Evolutionary conservation across 2,888 invertebrate species (phyloP).

Genomic region (Tridacna crocea): DNA sequence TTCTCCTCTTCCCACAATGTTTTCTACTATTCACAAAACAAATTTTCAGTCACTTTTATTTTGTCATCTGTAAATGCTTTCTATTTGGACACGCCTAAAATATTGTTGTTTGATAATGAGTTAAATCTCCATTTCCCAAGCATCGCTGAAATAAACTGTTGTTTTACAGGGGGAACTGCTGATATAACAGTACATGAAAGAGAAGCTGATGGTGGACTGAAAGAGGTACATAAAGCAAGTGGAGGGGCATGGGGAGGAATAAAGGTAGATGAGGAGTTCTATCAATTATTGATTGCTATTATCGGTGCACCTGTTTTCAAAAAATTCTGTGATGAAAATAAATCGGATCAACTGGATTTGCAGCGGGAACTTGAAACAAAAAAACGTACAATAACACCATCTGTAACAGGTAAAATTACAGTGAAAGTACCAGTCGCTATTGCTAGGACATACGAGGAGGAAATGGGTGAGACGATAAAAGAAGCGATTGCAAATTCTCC

Average conservation of each 20-base stretch:
- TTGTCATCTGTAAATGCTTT: too few relatives aligned
- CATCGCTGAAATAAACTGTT: background rate
- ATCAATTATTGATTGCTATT: constrained; percentile 56
- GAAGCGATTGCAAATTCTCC: constrained; percentile 50
- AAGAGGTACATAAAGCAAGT: constrained; percentile 65
- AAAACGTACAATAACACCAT: constrained; percentile 60
- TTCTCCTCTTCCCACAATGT: too few relatives aligned
- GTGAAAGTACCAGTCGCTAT: constrained; percentile 44
- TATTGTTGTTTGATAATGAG: too few relatives aligned
- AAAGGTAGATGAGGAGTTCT: constrained; percentile 66
- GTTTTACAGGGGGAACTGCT: constrained; percentile 64
- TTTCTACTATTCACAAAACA: too few relatives aligned
- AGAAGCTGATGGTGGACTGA: constrained; percentile 55
- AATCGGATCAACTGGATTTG: constrained; percentile 60
- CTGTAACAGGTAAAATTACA: constrained; percentile 56
- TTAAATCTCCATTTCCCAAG: too few relatives aligned
- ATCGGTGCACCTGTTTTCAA: constrained; percentile 54
- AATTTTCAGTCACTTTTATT: too few relatives aligned
- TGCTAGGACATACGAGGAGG: constrained; percentile 34
- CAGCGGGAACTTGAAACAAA: constrained; percentile 65
- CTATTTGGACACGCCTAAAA: too few relatives aligned
- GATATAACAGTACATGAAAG: constrained; percentile 67
- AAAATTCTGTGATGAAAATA: constrained; percentile 52
- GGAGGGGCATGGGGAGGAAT: constrained; percentile 70
- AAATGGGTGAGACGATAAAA: constrained; percentile 35